Base-by-base conservation (phyloP, 2,113 vertebrate species). In the Corvus cornix region DNA sequence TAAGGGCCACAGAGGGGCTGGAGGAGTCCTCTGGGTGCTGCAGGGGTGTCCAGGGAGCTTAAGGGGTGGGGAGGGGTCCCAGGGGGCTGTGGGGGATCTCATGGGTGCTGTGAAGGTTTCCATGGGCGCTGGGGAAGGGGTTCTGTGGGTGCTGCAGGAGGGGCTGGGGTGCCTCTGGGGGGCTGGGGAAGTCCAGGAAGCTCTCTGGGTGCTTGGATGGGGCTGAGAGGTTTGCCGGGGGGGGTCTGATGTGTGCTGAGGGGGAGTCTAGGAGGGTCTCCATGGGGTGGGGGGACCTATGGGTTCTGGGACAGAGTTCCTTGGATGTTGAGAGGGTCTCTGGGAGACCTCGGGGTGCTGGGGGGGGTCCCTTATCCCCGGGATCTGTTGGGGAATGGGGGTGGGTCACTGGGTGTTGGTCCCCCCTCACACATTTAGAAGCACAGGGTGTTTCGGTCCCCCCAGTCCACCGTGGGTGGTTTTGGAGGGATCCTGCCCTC, bases 401-500 rank as follows among this genome's bases (percentile, higher is more conserved):
- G 39, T 66, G 16, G 21, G 27, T 73, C 39, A 37, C 22, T 53
- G 39, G 33, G 26, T 21, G 9, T 73, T 53, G 39, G 27, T 37
- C 7, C 11, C 31, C 17, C 31, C 14, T 49, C 53, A 43, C 37
- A 51, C 37, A 31, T 43, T 67, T 76, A 51, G 26, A 49, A 17
- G 30, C 31, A 49, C 28, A 28, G n/a, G 5, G 30, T 75, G 16
- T n/a, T 85, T 66, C 0, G 0, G 30, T 37, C 5, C 5, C 35
- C 35, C 13, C 28, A n/a, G 60, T 43, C 2, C 2, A 26, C 19
- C 0, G 0, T 67, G 52, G 16, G 52, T 75, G n/a, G 35, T 35
- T 76, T 68, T 86, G 26, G 69, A 26, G 51, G 51, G 63, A n/a
- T 23, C 63, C 28, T 66, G 63, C 30, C 43, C 30, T 46, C 23